Conservation (phyloP, 2,113 vertebrate species). For the Heterocephalus glaber region DNA sequence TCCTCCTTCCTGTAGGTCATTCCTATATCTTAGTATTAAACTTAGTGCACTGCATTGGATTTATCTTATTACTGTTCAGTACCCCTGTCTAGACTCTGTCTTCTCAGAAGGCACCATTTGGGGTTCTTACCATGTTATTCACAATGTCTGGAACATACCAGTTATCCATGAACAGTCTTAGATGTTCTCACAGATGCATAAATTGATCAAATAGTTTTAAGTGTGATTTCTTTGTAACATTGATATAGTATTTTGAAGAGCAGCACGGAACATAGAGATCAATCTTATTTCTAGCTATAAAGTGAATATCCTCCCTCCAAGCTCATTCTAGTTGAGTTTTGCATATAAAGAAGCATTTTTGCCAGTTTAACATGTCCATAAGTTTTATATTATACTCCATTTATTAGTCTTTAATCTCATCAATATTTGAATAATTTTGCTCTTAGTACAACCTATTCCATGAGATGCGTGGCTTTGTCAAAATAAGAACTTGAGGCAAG, state of each 20-base stretch:
- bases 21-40: neutral
- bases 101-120: neutral
- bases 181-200: neutral
- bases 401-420: neutral
- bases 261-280: neutral
- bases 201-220: neutral
- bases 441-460: neutral
- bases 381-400: neutral
- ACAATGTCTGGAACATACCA: neutral
- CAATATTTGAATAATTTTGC: conserved; percentile 10
- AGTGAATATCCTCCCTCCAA: neutral
- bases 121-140: neutral
- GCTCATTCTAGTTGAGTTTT: neutral
- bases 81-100: neutral
- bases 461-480: neutral
- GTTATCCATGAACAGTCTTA: neutral
- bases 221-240: neutral
- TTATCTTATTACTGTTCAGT: neutral
- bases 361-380: neutral
- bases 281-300: conserved; percentile 10
- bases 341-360: neutral
- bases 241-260: neutral
- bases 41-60: neutral
- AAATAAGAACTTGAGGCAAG: neutral
- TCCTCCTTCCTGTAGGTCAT: neutral